phyloP scores from a whole-genome alignment of 2,888 invertebrate genomes.

The Alcis repandata region DNA sequence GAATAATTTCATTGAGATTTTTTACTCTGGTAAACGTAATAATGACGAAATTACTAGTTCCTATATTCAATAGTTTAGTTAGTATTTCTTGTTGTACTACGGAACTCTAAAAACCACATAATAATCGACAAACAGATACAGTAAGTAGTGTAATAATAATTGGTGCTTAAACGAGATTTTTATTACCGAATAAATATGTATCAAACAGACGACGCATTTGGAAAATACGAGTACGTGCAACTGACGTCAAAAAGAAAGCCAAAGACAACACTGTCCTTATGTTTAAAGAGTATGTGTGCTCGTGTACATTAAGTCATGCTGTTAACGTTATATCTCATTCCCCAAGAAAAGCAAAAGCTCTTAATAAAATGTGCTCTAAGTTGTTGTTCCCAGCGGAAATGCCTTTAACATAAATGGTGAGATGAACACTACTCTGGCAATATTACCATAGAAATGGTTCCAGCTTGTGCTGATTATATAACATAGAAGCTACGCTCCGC shows the following conservation, averaged over 20 bases:
- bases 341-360: conserved; percentile 41
- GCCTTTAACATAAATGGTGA: conserved; percentile 32
- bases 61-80: no score
- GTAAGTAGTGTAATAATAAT: no score
- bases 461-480: conserved; percentile 17
- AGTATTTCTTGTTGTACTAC: no score
- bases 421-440: conserved; percentile 17
- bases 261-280: not conserved
- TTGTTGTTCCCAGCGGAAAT: conserved; percentile 41
- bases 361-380: conserved; percentile 41
- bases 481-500: conserved; percentile 2
- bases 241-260: conserved; percentile 16
- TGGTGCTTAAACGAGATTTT: conserved; percentile 21
- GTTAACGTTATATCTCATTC: conserved; percentile 35
- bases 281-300: conserved; percentile 6
- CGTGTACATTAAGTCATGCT: conserved; percentile 28
- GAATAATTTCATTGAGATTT: no score
- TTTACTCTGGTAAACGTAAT: no score
- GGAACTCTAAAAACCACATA: no score
- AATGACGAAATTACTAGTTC: no score
- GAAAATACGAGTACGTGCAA: conserved; percentile 24
- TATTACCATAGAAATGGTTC: conserved; percentile 29
- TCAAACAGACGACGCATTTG: conserved; percentile 29
- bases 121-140: no score
- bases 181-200: conserved; percentile 29